Evolutionary conservation across 1,140 invertebrate genomes (phyloP).

Genomic region (Halictus rubicundus): DNA sequence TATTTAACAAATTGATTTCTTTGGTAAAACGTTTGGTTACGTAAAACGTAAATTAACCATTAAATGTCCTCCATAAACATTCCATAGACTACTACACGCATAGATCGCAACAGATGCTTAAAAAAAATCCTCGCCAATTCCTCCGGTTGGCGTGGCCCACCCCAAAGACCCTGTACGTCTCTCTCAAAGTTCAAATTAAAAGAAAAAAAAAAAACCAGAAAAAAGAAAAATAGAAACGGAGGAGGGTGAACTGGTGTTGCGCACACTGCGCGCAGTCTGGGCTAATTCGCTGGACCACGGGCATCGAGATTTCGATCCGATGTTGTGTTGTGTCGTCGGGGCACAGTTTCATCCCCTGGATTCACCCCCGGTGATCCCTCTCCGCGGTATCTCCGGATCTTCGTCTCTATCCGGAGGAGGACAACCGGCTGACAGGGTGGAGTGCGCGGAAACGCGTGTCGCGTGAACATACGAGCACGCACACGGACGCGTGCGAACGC

Average conservation of each 20-base stretch:
- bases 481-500: slow-evolving; percentile 9
- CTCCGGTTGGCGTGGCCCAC: neutral
- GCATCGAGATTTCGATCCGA: slow-evolving; percentile 31
- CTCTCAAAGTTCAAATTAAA: too few species aligned
- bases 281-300: slow-evolving; percentile 47
- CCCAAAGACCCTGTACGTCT: too few species aligned
- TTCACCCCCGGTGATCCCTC: slow-evolving; percentile 6
- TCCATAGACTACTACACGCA: too few species aligned
- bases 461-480: neutral
- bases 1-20: too few species aligned
- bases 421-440: slow-evolving; percentile 59
- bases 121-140: neutral
- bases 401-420: slow-evolving; percentile 50
- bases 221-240: neutral
- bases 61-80: too few species aligned
- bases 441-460: slow-evolving; percentile 19
- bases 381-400: slow-evolving; percentile 19
- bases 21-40: too few species aligned
- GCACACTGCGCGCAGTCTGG: neutral
- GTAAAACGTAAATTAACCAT: too few species aligned
- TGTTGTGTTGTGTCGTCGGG: slow-evolving; percentile 16
- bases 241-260: slow-evolving; percentile 21
- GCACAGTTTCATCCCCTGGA: slow-evolving; percentile 4
- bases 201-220: neutral
- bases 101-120: neutral